Conservation (phyloP, 2,797 vertebrate genomes). For the Echiichthys vipera region DNA sequence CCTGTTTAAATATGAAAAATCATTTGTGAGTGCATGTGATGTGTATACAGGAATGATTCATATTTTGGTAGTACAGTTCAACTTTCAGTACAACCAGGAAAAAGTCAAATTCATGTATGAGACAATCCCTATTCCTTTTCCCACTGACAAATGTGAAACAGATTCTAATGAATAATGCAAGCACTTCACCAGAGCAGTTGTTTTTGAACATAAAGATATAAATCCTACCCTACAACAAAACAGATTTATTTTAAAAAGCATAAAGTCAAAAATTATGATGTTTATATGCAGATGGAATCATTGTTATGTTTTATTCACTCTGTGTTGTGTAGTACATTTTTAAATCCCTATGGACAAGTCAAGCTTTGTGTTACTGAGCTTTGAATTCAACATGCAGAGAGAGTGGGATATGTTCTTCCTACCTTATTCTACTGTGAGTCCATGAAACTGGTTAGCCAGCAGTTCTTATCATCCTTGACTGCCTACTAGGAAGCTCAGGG, state of each 20-base stretch:
- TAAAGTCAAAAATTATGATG: conserved; percentile 21
- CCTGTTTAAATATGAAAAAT: conserved; percentile 10
- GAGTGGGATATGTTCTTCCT: background rate
- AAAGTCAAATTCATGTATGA: background rate
- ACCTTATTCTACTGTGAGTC: background rate
- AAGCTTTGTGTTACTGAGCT: background rate
- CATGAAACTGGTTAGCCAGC: background rate
- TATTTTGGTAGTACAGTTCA: background rate
- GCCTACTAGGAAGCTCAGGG: background rate
- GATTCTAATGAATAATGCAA: conserved; percentile 32
- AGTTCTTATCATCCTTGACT: conserved; percentile 7
- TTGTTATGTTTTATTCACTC: conserved; percentile 25
- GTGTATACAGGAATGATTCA: conserved; percentile 8
- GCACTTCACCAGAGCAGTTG: conserved; percentile 7
- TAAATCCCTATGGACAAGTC: background rate
- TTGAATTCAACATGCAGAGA: conserved; percentile 7
- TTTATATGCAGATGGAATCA: conserved; percentile 19
- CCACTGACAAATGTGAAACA: conserved; percentile 9
- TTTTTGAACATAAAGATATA: conserved; percentile 20
- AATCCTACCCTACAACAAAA: conserved; percentile 14
- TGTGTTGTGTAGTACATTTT: background rate
- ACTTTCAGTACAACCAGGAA: background rate
- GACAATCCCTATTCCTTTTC: background rate
- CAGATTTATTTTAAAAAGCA: background rate
- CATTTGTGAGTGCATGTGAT: background rate